These are phyloP conservation scores for Yponomeuta cagnagella DNA, from an alignment of 2,888 invertebrate species.

Conservation along the genomic window DNA sequence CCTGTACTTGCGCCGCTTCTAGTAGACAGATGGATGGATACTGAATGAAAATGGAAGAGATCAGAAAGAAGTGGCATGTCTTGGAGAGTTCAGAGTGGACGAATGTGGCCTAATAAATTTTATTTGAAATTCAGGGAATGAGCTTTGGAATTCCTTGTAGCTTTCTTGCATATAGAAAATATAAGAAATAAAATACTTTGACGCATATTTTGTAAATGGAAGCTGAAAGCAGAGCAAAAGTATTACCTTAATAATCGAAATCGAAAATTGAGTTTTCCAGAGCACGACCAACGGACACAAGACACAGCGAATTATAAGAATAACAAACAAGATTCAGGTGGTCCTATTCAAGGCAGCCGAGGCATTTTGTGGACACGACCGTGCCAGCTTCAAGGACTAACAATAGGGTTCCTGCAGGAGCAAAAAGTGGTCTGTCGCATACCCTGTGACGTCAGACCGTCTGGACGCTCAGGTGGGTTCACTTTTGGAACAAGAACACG, in stretches of 20 bases:
- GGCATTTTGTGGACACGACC: slow-evolving; percentile 32
- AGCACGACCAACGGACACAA: background rate
- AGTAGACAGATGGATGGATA: no score
- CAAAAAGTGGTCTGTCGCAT: slow-evolving; percentile 33
- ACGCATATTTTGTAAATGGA: no score
- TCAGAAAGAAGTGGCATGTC: no score
- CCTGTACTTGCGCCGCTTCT: no score
- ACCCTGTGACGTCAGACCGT: background rate
- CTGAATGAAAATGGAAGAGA: no score
- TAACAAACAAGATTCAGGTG: slow-evolving; percentile 1
- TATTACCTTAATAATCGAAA: background rate
- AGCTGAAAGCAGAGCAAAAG: background rate
- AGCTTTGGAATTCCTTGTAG: no score
- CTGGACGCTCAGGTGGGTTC: background rate
- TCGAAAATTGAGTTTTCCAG: background rate
- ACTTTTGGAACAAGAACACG: background rate
- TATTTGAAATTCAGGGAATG: no score
- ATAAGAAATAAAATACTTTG: no score
- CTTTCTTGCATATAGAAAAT: no score
- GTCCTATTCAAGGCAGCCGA: background rate
- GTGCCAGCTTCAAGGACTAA: slow-evolving; percentile 50
- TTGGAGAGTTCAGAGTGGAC: no score
- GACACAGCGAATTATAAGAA: background rate
- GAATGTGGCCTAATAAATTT: no score
- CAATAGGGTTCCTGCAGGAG: slow-evolving; percentile 46